Base-by-base conservation (phyloP, 2,888 invertebrate species). In the Nephrotoma flavescens region DNA sequence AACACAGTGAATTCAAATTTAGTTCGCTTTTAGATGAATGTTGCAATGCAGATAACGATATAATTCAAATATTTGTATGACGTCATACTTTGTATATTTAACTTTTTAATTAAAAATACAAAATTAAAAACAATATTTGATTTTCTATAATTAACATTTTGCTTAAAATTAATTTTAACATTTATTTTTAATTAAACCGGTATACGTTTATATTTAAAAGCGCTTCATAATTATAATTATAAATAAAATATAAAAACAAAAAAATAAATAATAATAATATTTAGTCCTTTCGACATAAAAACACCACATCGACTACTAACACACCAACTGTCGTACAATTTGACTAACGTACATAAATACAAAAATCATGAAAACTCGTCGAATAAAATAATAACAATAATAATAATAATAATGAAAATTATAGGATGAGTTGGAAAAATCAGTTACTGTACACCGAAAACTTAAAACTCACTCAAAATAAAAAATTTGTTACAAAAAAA, bases 21-120 rank as follows among this genome's bases (percentile, higher is more conserved):
- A 31, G 7, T 71, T 71, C 31, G 3, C 9, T 71, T 71, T 7
- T 5, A 41, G 41, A 83, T 83, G 41, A 41, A 83, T 86, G 86
- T 86, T 86, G 86, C 86, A 86, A 15, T 86, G 86, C 86, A 86
- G 86, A 86, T 86, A 86, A 86, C 84, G 84, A 84, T 84, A 84
- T 42, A 84, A 84, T 84, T 84, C n/a, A 84, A 84, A 84, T 42
- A 84, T 41, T 83, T 83, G 4, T n/a, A n/a, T 84, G 84, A 84
- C 84, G 84, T 84, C 84, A 84, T 71, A 71, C 52, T 57, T 57
- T 57, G 15, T 57, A 83, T 83, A 5, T 84, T 15, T 84, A 9
- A 41, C 41, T 1, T 41, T 42, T 83, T 5, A 83, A 83, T 83
- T 84, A 84, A 84, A 84, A 84, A 41, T 42, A 84, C 6, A 84